Conservation (phyloP, 2,113 vertebrate species). For the Alectura lathami region DNA sequence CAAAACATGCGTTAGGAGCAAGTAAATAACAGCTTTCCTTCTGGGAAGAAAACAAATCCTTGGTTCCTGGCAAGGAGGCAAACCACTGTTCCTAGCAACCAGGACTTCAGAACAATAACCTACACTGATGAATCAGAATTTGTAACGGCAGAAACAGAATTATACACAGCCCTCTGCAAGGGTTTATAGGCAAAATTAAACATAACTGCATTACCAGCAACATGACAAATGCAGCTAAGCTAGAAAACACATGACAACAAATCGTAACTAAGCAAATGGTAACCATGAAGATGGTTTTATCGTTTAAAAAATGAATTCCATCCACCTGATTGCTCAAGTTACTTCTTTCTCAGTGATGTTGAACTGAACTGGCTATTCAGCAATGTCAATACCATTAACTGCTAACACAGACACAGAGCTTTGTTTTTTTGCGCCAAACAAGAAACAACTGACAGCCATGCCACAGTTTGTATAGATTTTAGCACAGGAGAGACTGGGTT, state of each 20-base stretch:
- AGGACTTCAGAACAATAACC: constrained; percentile 35
- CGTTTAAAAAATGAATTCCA: background rate
- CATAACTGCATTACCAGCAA: constrained; percentile 45
- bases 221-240: constrained; percentile 29
- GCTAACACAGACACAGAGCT: constrained; percentile 9
- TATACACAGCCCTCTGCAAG: constrained; percentile 17
- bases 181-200: constrained; percentile 38
- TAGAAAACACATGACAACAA: constrained; percentile 31
- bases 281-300: constrained; percentile 22
- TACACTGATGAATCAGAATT: constrained; percentile 59
- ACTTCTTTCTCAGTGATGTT: background rate
- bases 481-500: background rate
- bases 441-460: background rate
- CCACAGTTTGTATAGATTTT: constrained; percentile 15
- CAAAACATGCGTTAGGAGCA: background rate
- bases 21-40: constrained; percentile 51
- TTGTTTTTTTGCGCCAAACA: constrained; percentile 36
- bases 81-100: constrained; percentile 51
- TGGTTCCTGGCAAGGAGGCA: constrained; percentile 45
- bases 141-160: constrained; percentile 53
- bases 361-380: constrained; percentile 16
- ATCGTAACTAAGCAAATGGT: constrained; percentile 13
- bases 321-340: background rate
- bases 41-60: constrained; percentile 56
- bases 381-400: constrained; percentile 4